These are phyloP conservation scores for Scleropages formosus DNA, from an alignment of 2,797 vertebrate genomes.

Conservation along the genomic window DNA sequence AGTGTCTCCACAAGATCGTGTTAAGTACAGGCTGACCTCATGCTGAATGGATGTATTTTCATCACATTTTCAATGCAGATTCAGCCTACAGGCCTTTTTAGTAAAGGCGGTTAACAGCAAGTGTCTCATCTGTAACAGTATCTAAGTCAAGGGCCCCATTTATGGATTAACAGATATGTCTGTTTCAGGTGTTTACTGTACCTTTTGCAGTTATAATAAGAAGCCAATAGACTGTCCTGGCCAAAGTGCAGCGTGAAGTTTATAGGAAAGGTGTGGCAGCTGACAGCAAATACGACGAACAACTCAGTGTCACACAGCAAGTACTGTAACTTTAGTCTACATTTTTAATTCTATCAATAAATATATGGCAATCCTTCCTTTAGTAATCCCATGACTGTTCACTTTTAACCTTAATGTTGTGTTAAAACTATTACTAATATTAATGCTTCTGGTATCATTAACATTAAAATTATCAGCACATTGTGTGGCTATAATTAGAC, in stretches of 20 bases:
- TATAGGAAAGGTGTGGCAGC: constrained; percentile 54
- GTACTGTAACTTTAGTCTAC: not conserved
- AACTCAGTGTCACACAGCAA: not conserved
- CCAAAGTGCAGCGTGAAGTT: constrained; percentile 60
- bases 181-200: not conserved
- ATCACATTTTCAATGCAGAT: constrained; percentile 11
- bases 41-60: no score
- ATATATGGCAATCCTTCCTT: not conserved
- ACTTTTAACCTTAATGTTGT: not conserved
- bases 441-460: no score
- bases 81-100: not conserved
- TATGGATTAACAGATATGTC: not conserved
- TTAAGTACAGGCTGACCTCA: no score
- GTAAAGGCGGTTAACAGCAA: not conserved
- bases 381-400: not conserved
- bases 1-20: no score
- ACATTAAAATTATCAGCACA: no score
- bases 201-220: not conserved
- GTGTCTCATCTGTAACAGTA: not conserved
- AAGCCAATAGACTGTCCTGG: constrained; percentile 38
- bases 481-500: no score
- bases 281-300: constrained; percentile 50
- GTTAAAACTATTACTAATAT: no score
- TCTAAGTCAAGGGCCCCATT: no score
- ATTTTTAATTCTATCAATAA: not conserved